Evolutionary conservation across 2,113 vertebrate genomes (phyloP).

Genomic region (Phalacrocorax brasilianus): DNA sequence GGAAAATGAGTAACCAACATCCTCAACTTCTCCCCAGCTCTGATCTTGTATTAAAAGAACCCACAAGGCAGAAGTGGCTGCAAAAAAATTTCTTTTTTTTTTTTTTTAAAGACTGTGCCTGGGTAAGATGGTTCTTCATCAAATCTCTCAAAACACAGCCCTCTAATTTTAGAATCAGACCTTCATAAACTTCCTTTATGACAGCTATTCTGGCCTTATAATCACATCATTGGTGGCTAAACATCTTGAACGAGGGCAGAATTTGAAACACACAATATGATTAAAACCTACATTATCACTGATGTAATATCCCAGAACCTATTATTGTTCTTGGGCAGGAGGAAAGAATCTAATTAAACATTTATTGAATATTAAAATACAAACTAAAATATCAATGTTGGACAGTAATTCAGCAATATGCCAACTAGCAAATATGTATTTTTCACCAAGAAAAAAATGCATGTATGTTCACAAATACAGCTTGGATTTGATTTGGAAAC

Average conservation of each 20-base stretch:
- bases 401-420: constrained; percentile 21
- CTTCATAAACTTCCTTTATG: constrained; percentile 29
- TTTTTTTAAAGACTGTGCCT: background rate
- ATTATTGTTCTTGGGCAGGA: constrained; percentile 28
- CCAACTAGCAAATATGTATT: background rate
- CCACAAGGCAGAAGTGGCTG: background rate
- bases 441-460: background rate
- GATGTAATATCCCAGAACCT: constrained; percentile 57
- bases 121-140: background rate
- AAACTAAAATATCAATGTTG: constrained; percentile 5
- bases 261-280: constrained; percentile 44
- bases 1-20: background rate
- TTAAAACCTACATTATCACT: constrained; percentile 56
- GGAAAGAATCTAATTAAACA: constrained; percentile 64
- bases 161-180: constrained; percentile 45
- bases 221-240: constrained; percentile 57
- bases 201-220: constrained; percentile 42
- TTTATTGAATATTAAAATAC: constrained; percentile 65
- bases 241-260: constrained; percentile 50
- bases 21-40: background rate
- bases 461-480: background rate
- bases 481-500: background rate
- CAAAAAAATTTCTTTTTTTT: background rate
- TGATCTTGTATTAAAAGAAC: background rate
- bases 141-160: background rate